Percentiles rank a stretch among this genome's conserved stretches.
These are phyloP conservation scores for Adelosebastes latens DNA, from an alignment of 2,797 vertebrate genomes.

Conservation along the genomic window DNA sequence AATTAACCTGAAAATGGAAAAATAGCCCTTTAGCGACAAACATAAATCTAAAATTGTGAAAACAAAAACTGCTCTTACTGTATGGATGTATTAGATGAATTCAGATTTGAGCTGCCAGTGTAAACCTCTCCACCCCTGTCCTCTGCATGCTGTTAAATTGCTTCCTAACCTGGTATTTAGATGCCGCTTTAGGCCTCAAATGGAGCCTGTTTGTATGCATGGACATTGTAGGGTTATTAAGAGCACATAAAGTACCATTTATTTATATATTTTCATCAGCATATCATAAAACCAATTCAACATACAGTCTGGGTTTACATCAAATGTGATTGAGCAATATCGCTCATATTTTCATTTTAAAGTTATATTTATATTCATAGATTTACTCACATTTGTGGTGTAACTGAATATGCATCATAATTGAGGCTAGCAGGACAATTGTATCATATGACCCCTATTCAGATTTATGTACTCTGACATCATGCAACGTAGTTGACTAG, in stretches of 20 bases:
- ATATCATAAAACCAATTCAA: constrained; percentile 12
- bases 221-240: constrained; percentile 11
- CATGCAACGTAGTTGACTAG: too few relatives aligned
- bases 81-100: not conserved
- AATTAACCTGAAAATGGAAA: not conserved
- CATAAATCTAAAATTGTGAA: not conserved
- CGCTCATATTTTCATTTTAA: too few relatives aligned
- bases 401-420: too few relatives aligned
- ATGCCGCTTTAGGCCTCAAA: constrained; percentile 69
- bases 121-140: constrained; percentile 43
- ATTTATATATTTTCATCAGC: constrained; percentile 4
- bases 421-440: too few relatives aligned
- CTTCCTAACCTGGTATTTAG: constrained; percentile 44
- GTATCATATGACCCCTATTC: fast-evolving
- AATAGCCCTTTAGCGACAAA: not conserved
- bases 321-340: not conserved
- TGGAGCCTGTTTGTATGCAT: constrained; percentile 62
- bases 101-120: constrained; percentile 62
- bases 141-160: constrained; percentile 53
- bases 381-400: too few relatives aligned
- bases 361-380: too few relatives aligned
- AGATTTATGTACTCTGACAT: too few relatives aligned
- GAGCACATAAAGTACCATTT: constrained; percentile 1
- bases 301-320: not conserved
- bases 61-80: not conserved